These are phyloP conservation scores for Bettongia penicillata DNA, from an alignment of 2,113 vertebrate species.

Conservation along the genomic window DNA sequence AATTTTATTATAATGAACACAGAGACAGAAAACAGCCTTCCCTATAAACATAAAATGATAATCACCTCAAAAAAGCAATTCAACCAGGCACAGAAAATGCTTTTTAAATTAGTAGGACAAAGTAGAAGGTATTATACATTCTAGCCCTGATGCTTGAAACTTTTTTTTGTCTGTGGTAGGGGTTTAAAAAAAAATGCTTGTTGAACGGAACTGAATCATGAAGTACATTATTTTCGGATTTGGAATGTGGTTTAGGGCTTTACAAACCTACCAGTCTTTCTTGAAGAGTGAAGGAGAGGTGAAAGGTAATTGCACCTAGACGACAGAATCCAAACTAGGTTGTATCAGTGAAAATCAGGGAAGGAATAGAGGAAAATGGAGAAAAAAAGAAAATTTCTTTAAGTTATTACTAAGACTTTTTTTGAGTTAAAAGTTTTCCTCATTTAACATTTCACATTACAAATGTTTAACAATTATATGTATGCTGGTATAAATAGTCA, in stretches of 20 bases:
- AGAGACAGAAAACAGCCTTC: not conserved
- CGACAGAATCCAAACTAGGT: not conserved
- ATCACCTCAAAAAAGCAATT: not conserved
- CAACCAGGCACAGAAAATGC: not conserved
- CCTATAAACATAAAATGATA: not conserved
- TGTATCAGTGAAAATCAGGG: not conserved
- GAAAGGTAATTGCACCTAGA: not conserved
- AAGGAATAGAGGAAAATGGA: not conserved
- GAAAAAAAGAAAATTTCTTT: not conserved
- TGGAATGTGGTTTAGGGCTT: not conserved
- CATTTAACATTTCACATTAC: constrained; percentile 99
- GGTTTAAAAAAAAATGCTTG: not conserved
- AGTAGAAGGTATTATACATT: not conserved
- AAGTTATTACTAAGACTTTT: not conserved
- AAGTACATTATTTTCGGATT: not conserved
- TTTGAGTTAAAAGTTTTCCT: constrained; percentile 99
- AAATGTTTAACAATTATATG: constrained; percentile 99
- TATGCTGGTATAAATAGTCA: constrained; percentile 99
- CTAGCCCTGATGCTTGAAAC: not conserved
- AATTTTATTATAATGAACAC: not conserved
- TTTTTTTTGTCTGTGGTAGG: not conserved
- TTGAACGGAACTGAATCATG: not conserved
- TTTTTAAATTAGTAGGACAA: not conserved
- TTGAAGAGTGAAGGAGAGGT: not conserved
- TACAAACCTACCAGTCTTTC: not conserved